Conservation (phyloP, 1,140 invertebrate species). For the Calliopsis andreniformis region DNA sequence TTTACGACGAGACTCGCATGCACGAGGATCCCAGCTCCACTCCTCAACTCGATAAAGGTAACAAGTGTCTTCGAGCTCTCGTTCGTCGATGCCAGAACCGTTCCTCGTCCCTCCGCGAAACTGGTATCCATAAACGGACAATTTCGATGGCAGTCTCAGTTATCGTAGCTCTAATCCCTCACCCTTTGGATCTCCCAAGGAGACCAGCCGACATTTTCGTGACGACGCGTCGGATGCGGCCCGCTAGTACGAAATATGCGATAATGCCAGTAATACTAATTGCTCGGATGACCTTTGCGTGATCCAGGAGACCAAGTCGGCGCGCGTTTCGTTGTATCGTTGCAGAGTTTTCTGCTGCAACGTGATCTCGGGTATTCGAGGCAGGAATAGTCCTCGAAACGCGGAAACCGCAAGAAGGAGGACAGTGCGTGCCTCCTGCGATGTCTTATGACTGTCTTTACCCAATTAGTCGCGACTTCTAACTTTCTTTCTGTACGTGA, state of each 20-base stretch:
- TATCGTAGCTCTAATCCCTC: no score
- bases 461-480: conserved; percentile 16
- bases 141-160: no score
- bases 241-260: conserved; percentile 59
- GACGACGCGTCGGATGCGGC: conserved; percentile 31
- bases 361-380: conserved; percentile 49
- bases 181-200: not conserved
- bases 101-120: not conserved
- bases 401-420: conserved; percentile 22
- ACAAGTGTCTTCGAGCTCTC: conserved; percentile 44
- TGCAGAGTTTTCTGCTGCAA: conserved; percentile 51
- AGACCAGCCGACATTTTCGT: conserved; percentile 21
- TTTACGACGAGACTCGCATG: conserved; percentile 47
- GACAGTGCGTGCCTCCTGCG: conserved; percentile 17
- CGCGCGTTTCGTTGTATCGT: conserved; percentile 50
- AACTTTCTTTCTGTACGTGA: no score
- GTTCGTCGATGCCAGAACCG: conserved; percentile 18
- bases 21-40: conserved; percentile 19
- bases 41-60: conserved; percentile 47
- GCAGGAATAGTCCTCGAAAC: not conserved
- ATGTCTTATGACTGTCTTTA: conserved; percentile 35
- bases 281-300: conserved; percentile 71
- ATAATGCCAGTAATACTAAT: conserved; percentile 63
- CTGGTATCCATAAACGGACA: not conserved
- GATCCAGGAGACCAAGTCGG: conserved; percentile 58